A percentile compares a stretch with the other conserved stretches of the same genome.
Evolutionary conservation across 2,113 vertebrate genomes (phyloP).

Genomic region (Cheirogaleus medius): DNA sequence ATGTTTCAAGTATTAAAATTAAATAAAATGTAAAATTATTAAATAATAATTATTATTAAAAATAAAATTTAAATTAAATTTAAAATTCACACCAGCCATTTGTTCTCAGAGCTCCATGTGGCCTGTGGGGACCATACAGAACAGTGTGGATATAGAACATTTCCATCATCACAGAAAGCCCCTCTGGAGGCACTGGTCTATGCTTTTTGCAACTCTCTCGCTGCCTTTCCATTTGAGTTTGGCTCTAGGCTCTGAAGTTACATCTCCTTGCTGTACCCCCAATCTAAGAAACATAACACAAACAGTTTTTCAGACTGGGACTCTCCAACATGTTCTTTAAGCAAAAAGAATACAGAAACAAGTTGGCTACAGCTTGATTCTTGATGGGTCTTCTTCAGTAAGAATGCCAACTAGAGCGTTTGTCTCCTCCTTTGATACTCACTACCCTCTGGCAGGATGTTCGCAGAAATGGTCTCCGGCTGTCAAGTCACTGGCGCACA

Average conservation of each 20-base stretch:
- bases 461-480: slow-evolving; percentile 34
- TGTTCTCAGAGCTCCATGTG: not conserved
- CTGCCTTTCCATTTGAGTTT: not conserved
- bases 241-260: not conserved
- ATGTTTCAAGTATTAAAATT: not conserved
- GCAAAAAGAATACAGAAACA: not conserved
- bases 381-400: not conserved
- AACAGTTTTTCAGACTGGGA: not conserved
- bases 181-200: not conserved
- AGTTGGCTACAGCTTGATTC: not conserved
- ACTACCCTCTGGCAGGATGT: not conserved
- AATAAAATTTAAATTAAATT: not conserved
- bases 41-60: too few relatives aligned
- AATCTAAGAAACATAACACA: not conserved
- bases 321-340: not conserved
- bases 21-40: slow-evolving; percentile 27
- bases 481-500: not conserved
- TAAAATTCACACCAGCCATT: not conserved
- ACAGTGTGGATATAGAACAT: rapidly evolving
- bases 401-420: not conserved
- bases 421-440: not conserved
- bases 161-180: not conserved
- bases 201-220: too few relatives aligned
- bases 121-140: rapidly evolving
- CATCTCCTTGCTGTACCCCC: not conserved